phyloP scores from a whole-genome alignment of 2,797 vertebrate species.

The Poeciliopsis turneri region DNA sequence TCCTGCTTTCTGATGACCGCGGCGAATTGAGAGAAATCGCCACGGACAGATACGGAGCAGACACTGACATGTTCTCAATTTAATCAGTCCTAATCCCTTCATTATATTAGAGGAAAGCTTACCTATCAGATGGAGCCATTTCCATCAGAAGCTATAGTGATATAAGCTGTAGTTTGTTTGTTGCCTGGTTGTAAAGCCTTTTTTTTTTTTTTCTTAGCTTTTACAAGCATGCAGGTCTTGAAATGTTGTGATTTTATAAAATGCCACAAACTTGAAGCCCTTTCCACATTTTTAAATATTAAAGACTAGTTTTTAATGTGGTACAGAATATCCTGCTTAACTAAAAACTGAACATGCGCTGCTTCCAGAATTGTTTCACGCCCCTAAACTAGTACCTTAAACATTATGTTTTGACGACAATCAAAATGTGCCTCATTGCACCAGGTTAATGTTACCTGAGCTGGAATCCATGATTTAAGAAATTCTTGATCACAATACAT shows the following conservation, averaged over 20 bases:
- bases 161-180: neutral
- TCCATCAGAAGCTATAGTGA: neutral
- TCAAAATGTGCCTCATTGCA: neutral
- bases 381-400: too few relatives aligned
- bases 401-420: too few relatives aligned
- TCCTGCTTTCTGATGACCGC: slow-evolving; percentile 95
- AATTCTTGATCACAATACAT: neutral
- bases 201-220: too few relatives aligned
- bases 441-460: neutral
- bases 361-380: too few relatives aligned
- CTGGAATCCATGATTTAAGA: neutral
- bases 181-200: too few relatives aligned
- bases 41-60: slow-evolving; percentile 99
- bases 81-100: neutral
- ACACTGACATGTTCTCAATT: slow-evolving; percentile 68
- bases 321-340: neutral
- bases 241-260: neutral
- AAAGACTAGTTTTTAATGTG: too few relatives aligned
- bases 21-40: slow-evolving; percentile 95
- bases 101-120: neutral
- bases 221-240: too few relatives aligned
- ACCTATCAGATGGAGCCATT: neutral
- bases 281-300: neutral
- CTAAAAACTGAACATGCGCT: neutral
- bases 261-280: neutral